Evolutionary conservation across 2,113 vertebrate species (phyloP).

Genomic region (Willisornis vidua): DNA sequence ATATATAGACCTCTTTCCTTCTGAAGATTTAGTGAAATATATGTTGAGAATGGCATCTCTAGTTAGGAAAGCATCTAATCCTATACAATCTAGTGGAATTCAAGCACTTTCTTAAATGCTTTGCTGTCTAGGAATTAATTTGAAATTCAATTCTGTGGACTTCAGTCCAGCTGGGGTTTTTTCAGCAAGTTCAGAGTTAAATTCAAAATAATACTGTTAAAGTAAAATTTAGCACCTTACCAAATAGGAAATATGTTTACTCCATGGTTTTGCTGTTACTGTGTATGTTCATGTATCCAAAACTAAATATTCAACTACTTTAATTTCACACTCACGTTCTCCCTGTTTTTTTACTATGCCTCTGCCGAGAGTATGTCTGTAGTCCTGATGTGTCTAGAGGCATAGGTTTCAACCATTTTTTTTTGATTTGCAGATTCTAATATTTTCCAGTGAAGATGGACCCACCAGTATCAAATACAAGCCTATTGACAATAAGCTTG

Average conservation of each 20-base stretch:
- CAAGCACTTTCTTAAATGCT: not conserved
- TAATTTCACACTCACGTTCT: not conserved
- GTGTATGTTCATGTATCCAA: not conserved
- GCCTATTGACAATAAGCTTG: conserved; percentile 7
- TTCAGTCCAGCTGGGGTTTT: not conserved
- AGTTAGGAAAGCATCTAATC: not conserved
- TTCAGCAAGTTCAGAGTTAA: not conserved
- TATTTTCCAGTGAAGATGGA: conserved; percentile 25
- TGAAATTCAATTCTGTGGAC: not conserved
- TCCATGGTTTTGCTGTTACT: not conserved
- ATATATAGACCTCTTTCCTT: not conserved
- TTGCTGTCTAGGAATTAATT: not conserved
- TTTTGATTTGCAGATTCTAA: conserved; percentile 11
- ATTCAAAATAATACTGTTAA: not conserved
- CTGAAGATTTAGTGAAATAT: not conserved
- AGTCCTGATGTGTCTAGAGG: not conserved
- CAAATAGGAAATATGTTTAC: not conserved
- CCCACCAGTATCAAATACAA: not conserved
- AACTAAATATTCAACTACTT: not conserved
- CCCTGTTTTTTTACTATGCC: not conserved
- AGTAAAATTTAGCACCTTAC: not conserved
- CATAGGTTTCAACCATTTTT: not conserved
- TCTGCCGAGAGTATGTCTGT: not conserved
- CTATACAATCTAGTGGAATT: not conserved
- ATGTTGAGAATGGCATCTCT: not conserved